Base-by-base conservation (phyloP, 2,888 invertebrate species). In the Limnephilus rhombicus region DNA sequence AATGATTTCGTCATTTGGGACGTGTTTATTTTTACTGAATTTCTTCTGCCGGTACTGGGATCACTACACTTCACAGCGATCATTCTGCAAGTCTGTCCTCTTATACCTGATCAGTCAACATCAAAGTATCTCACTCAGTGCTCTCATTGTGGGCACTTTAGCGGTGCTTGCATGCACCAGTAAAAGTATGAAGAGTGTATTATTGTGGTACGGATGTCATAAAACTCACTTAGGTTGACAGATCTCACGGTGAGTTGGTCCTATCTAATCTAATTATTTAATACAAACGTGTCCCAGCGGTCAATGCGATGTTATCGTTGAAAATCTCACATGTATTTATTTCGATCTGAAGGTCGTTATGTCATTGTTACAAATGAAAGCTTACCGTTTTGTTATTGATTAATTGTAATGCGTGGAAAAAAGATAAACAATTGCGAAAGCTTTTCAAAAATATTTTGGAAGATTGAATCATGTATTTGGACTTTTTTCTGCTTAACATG, bases 161-260 rank as follows among this genome's bases (percentile, higher is more conserved):
- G 68, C 68, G 9, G n/a, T 9, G 9, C 24, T 68, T 24, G n/a
- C 68, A n/a, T 24, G 68, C 68, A 68, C n/a, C 68, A 68, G 68
- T 68, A 68, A 68, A 68, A 68, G 68, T 24, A 37, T 24, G 37
- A 83, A 83, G 41, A 34, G 37, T 83, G 18, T 83, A 86, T 80
- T 68, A 86, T 85, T 68, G 37, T 85, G 81, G 18, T 93, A 91
- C 92, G 93, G 93, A 93, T 93, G 93, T 92, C 92, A 93, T 93
- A 93, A 93, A 93, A 93, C 92, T 93, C 93, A 93, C 92, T 93
- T 93, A 93, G 49, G 81, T 37, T 82, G 93, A 93, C 93, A 91
- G 89, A 92, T 92, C 93, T 87, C 85, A 87, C 91, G 89, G 88
- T 85, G 90, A 85, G 82, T n/a, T 68, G 68, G 89, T 82, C 68